Conservation (phyloP, 2,888 invertebrate species). For the Sympetrum striolatum region DNA sequence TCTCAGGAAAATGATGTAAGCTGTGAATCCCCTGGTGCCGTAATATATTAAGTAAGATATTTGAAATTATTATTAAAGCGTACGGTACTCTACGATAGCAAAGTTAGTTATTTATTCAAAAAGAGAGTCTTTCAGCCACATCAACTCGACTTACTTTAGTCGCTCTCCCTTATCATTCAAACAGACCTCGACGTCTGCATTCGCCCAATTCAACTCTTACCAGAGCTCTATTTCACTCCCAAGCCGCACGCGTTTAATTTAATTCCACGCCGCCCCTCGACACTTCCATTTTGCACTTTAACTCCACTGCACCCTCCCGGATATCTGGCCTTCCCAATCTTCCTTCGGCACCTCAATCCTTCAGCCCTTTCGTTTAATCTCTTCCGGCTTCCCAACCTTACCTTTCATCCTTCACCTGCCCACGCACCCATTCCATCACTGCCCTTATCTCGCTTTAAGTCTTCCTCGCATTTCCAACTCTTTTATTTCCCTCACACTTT, state of each 20-base stretch:
- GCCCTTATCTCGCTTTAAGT: neutral
- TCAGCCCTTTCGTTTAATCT: neutral
- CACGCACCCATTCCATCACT: neutral
- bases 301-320: neutral
- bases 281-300: neutral
- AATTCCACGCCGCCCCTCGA: neutral
- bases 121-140: neutral
- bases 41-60: too few relatives aligned
- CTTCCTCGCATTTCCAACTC: neutral
- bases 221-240: neutral
- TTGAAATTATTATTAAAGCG: too few relatives aligned
- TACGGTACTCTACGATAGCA: too few relatives aligned
- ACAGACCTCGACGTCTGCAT: neutral
- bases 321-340: neutral
- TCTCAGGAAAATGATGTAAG: too few relatives aligned
- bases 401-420: neutral
- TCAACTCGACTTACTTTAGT: neutral
- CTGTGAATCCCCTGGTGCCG: too few relatives aligned
- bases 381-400: neutral
- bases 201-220: neutral
- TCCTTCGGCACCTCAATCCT: neutral
- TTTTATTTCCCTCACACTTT: neutral
- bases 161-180: neutral
- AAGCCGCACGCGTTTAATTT: neutral
- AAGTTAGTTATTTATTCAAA: too few relatives aligned